A percentile compares a stretch with the other conserved stretches of the same genome.
Evolutionary conservation across 2,888 invertebrate genomes (phyloP).

Genomic region (Blera fallax): DNA sequence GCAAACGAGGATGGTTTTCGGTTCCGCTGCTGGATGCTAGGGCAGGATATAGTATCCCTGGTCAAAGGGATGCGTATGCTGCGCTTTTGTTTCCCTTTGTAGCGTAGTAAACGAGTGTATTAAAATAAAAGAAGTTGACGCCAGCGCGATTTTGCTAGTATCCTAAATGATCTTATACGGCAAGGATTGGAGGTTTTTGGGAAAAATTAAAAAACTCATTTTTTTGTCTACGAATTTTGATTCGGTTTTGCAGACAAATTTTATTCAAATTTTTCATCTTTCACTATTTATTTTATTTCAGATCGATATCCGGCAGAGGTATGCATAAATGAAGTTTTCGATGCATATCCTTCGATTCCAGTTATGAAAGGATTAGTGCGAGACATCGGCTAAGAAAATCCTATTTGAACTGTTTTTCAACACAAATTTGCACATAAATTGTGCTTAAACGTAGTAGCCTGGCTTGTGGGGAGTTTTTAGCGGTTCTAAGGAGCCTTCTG

Average conservation of each 20-base stretch:
- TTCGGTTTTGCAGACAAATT: no score
- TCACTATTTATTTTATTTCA: not conserved
- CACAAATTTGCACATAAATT: no score
- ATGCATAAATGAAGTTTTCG: not conserved
- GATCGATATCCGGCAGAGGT: not conserved
- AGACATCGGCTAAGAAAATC: no score
- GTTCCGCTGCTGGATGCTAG: slow-evolving; percentile 35
- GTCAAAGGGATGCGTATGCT: slow-evolving; percentile 46
- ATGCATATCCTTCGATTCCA: not conserved
- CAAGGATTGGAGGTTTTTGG: slow-evolving; percentile 26
- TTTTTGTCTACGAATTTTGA: not conserved
- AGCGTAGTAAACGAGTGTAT: slow-evolving; percentile 25
- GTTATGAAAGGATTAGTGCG: no score
- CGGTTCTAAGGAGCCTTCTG: no score
- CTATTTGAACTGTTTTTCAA: no score
- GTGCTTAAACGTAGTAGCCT: no score
- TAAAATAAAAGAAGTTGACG: slow-evolving; percentile 64
- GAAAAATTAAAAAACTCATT: not conserved
- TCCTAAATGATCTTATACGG: slow-evolving; percentile 49
- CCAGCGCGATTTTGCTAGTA: slow-evolving; percentile 44
- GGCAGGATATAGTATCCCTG: slow-evolving; percentile 58
- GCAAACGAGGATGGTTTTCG: slow-evolving; percentile 32
- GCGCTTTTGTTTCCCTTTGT: slow-evolving; percentile 7
- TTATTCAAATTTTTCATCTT: no score
- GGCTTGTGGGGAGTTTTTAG: no score